phyloP scores from a whole-genome alignment of 2,888 invertebrate species.

The Heteromurus nitidus region DNA sequence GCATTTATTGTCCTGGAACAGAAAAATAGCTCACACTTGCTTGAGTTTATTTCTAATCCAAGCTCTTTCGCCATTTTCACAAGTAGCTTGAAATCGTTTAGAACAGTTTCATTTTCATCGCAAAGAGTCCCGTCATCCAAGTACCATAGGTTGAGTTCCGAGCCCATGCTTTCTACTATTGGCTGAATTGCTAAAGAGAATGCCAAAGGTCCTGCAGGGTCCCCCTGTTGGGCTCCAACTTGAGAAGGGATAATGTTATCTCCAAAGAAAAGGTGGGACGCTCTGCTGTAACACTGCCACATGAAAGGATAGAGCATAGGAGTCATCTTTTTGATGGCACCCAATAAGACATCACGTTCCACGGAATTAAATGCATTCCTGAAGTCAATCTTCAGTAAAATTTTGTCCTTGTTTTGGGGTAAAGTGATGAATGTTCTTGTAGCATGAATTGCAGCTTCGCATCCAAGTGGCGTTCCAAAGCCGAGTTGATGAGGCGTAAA shows the following conservation, averaged over 20 bases:
- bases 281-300: conserved; percentile 1
- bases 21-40: conserved; percentile 37
- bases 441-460: conserved; percentile 45
- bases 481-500: conserved; percentile 41
- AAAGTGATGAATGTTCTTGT: background rate
- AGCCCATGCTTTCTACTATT: background rate
- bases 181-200: conserved; percentile 38
- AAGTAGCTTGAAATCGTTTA: conserved; percentile 25
- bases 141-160: conserved; percentile 36
- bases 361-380: conserved; percentile 52
- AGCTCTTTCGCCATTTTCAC: background rate
- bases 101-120: background rate
- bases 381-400: conserved; percentile 50
- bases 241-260: background rate
- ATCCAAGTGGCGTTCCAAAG: conserved; percentile 24
- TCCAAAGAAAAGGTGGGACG: conserved; percentile 26
- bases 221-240: conserved; percentile 27
- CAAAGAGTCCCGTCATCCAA: conserved; percentile 47
- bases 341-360: conserved; percentile 11
- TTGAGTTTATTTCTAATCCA: conserved; percentile 32
- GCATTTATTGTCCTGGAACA: background rate
- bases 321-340: background rate
- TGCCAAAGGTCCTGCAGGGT: conserved; percentile 6
- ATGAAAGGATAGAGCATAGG: conserved; percentile 5
- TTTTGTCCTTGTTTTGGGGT: background rate